Evolutionary conservation across 2,888 invertebrate genomes (phyloP).

Genomic region (Augiades crinisus): DNA sequence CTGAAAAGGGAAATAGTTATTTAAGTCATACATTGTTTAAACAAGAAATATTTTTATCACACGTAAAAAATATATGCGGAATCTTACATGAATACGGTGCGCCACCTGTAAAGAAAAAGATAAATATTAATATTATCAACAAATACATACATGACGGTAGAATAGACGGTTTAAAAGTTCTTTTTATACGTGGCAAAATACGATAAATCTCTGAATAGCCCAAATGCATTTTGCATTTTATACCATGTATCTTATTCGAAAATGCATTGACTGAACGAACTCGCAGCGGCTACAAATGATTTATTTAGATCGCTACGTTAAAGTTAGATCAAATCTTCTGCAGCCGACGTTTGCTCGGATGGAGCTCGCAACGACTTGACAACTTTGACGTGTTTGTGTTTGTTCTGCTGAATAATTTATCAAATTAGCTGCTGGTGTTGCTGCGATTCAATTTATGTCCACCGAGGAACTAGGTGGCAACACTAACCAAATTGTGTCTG

Average conservation of each 20-base stretch:
- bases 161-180: no score
- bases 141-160: no score
- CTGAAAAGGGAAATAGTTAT: not conserved
- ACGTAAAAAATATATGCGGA: no score
- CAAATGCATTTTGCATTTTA: conserved; percentile 30
- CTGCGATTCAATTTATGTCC: conserved; percentile 7
- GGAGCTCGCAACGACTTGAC: conserved; percentile 8
- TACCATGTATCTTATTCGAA: not conserved
- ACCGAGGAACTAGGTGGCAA: not conserved
- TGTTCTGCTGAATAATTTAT: conserved; percentile 22
- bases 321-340: conserved; percentile 7
- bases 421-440: conserved; percentile 17
- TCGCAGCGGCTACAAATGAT: not conserved
- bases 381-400: conserved; percentile 10
- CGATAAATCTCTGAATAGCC: not conserved
- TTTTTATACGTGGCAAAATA: no score
- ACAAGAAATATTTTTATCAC: no score
- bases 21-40: not conserved
- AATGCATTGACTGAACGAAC: not conserved
- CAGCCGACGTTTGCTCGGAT: conserved; percentile 3
- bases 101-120: not conserved
- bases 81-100: not conserved
- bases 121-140: not conserved
- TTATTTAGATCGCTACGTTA: conserved; percentile 1
- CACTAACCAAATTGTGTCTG: conserved; percentile 3